phyloP scores from a whole-genome alignment of 2,797 vertebrate species.

The Salmo trutta region DNA sequence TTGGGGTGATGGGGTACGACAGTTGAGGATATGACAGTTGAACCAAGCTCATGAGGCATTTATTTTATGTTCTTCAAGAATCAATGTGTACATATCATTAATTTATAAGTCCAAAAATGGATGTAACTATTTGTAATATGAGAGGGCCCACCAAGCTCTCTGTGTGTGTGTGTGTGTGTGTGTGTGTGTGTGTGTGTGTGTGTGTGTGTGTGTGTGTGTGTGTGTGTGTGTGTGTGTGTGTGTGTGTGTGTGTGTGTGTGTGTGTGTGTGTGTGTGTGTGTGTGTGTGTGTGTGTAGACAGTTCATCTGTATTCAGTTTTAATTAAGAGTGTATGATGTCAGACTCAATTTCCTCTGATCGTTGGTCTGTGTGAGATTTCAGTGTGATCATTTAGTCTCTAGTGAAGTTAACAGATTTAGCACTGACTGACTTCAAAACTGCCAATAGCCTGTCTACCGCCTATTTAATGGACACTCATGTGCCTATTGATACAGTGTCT shows the following conservation, averaged over 20 bases:
- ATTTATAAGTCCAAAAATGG: no score
- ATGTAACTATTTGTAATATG: not conserved
- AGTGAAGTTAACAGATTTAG: constrained; percentile 58
- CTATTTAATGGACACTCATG: not conserved
- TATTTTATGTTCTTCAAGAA: no score
- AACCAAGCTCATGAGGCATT: no score
- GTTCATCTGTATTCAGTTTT: constrained; percentile 57
- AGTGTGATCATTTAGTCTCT: constrained; percentile 33
- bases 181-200: no score
- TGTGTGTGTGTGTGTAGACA: not conserved
- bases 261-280: constrained; percentile 11
- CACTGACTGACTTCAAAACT: not conserved
- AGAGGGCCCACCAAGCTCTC: not conserved
- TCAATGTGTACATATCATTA: no score
- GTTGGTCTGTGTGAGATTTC: constrained; percentile 62
- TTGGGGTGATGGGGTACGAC: no score
- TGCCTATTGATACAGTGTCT: not conserved
- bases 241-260: not conserved
- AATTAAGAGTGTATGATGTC: constrained; percentile 69
- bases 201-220: not conserved
- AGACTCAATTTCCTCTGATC: constrained; percentile 42
- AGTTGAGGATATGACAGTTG: no score
- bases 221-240: not conserved
- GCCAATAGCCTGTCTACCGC: not conserved
- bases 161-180: no score